A percentile compares a stretch with the other conserved stretches of the same genome.
phyloP scores from a whole-genome alignment of 2,888 invertebrate species.

The Trichopria drosophilae region DNA sequence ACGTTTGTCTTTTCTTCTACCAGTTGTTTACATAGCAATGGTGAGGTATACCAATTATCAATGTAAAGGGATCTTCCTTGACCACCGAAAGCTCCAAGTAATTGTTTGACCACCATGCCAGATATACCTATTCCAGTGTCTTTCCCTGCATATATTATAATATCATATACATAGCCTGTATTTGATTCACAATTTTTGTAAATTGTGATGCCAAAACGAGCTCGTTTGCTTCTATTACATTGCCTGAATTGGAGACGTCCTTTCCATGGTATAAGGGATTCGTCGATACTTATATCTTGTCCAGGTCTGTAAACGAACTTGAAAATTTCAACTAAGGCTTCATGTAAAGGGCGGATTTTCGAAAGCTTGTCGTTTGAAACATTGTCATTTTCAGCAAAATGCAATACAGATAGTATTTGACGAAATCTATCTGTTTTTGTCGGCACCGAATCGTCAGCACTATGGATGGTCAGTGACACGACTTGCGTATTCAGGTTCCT shows the following conservation, averaged over 20 bases:
- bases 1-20: constrained; percentile 28
- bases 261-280: too few species aligned
- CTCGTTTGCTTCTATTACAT: neutral
- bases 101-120: neutral
- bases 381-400: neutral
- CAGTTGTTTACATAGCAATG: constrained; percentile 28
- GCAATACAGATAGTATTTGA: neutral
- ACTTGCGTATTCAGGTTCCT: too few species aligned
- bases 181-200: constrained; percentile 6
- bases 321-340: neutral
- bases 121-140: constrained; percentile 2
- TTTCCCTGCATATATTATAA: constrained; percentile 4
- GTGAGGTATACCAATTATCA: too few species aligned
- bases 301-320: neutral
- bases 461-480: too few species aligned
- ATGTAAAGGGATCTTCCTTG: too few species aligned
- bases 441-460: too few species aligned
- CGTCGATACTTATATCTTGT: neutral
- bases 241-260: constrained; percentile 1
- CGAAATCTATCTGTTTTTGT: neutral
- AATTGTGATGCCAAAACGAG: neutral
- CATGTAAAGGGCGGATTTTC: neutral
- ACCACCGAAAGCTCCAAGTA: constrained; percentile 9
- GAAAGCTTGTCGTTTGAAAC: neutral
- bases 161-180: too few species aligned